Evolutionary conservation across 2,113 vertebrate genomes (phyloP), one percentile per base, ranked within the genome.

Genomic region (Solea senegalensis): DNA sequence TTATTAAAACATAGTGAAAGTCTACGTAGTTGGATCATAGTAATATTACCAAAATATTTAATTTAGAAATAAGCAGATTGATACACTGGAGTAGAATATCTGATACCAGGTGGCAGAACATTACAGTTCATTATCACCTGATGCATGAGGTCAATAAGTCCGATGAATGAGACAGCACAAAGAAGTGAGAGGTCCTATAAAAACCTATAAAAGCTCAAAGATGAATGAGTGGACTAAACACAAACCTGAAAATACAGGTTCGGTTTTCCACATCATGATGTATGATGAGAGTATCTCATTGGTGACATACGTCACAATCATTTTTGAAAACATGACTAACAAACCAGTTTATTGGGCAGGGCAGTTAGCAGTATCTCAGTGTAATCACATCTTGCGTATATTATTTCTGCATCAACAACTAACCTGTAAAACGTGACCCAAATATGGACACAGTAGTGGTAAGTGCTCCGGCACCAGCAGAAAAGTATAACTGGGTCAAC

Each of bases 401-500:
- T 54, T 8, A 58, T 9, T 58, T 59, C 5, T 15, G 2, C n/a
- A 15, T 54, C 10, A 53, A 13, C 14, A 16, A 1, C 0, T 9
- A 45, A 27, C 9, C 14, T 26, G 4, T 16, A 39, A 0, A 55
- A 26, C 34, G 8, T 80, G 49, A 58, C 11, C 5, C 41, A 41
- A 21, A 40, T 16, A 7, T 49, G 9, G 43, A 64, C 16, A 9
- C 56, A 9, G 8, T 41, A 56, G 7, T 52, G 26, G 41, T 44
- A 72, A 39, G 16, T 1, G 10, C 4, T 63, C 2, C 43, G 34
- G 14, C 44, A 76, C 48, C 50, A 43, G 10, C 0, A 0, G 8
- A 1, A 44, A 63, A 57, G 45, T 21, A 72, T 40, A 86, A 77
- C 15, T 74, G 34, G 74, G 67, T 77, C 73, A 81, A 9, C 34